phyloP scores from a whole-genome alignment of 2,113 vertebrate species.

The Camelus bactrianus region DNA sequence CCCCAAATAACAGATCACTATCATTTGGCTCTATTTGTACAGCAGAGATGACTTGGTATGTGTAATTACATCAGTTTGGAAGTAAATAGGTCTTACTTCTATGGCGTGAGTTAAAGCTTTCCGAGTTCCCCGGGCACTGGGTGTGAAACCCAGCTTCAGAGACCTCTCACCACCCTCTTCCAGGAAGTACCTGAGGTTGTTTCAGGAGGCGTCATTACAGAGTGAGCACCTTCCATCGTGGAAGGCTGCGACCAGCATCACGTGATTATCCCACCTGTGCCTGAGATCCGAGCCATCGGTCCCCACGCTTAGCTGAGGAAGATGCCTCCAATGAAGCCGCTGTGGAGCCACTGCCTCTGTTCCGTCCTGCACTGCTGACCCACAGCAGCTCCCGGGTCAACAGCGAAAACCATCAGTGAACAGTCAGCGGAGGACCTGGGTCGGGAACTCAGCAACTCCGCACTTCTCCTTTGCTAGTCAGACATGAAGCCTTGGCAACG shows the following conservation, averaged over 20 bases:
- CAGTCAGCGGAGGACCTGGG: conserved; percentile 5
- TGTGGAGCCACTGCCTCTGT: not conserved
- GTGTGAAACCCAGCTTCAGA: not conserved
- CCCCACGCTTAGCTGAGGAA: too few relatives aligned
- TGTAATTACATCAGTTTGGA: not conserved
- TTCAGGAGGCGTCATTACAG: not conserved
- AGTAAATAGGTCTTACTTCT: conserved; percentile 11
- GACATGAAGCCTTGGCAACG: not conserved
- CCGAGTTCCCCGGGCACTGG: not conserved
- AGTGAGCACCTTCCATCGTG: not conserved
- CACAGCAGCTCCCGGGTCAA: conserved; percentile 25
- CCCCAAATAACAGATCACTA: not conserved
- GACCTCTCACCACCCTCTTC: not conserved
- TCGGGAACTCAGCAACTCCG: not conserved
- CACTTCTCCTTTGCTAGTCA: not conserved
- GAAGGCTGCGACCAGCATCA: not conserved
- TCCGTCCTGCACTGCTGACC: not conserved
- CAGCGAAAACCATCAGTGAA: not conserved
- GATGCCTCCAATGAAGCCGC: rapidly evolving
- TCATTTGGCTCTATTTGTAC: not conserved
- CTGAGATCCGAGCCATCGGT: not conserved
- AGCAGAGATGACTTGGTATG: not conserved
- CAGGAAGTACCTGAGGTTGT: not conserved
- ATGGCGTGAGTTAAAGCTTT: conserved; percentile 24
- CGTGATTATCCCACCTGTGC: not conserved